These are phyloP conservation scores for Leguminivora glycinivorella DNA, from an alignment of 1,140 invertebrate species.

Conservation along the genomic window DNA sequence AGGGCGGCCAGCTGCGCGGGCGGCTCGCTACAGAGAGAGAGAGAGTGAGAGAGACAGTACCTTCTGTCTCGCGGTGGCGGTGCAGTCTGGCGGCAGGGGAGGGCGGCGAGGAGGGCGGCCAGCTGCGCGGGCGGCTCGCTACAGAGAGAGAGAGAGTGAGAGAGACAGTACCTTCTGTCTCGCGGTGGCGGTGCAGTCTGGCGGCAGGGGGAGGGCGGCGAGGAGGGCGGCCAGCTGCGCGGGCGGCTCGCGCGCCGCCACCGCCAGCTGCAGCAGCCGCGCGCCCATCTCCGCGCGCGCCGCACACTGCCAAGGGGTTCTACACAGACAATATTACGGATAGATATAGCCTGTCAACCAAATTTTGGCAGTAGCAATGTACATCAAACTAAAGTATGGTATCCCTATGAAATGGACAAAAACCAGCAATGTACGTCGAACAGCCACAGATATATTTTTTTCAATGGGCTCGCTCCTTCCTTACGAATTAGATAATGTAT, in stretches of 20 bases:
- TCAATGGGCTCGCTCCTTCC: no score
- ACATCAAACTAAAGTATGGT: no score
- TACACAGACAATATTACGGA: neutral
- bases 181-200: slow-evolving; percentile 49
- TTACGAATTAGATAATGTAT: no score
- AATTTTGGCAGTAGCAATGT: no score
- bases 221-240: slow-evolving; percentile 47
- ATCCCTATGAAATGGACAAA: no score
- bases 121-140: neutral
- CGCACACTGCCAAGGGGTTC: slow-evolving; percentile 21
- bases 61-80: neutral
- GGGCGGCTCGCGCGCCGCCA: slow-evolving; percentile 46
- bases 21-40: slow-evolving; percentile 32
- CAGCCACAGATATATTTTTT: no score
- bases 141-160: no score
- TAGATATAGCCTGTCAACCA: no score
- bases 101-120: no score
- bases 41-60: no score
- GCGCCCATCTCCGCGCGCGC: slow-evolving; percentile 62
- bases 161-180: slow-evolving; percentile 29
- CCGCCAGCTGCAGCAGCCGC: slow-evolving; percentile 52
- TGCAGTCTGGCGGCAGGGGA: neutral
- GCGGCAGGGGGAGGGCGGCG: slow-evolving; percentile 47
- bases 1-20: slow-evolving; percentile 45
- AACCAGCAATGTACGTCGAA: no score